These are phyloP conservation scores for Plagodis dolabraria DNA, from an alignment of 2,888 invertebrate species.

Conservation along the genomic window DNA sequence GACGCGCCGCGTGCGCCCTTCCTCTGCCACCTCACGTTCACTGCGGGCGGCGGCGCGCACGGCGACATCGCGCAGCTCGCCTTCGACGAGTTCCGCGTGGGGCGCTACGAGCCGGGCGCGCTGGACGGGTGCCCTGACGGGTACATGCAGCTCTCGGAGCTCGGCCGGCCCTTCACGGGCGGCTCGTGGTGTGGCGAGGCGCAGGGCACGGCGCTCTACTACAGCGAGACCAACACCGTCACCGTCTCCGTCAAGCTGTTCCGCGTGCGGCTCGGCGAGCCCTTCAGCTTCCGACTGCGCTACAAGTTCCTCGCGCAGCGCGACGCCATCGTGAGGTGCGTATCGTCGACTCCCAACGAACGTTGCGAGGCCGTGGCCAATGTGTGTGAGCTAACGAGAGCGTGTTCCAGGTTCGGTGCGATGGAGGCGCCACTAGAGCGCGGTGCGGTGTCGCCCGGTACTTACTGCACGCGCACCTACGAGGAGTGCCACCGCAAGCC, in stretches of 20 bases:
- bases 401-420: constrained; percentile 87
- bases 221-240: constrained; percentile 95
- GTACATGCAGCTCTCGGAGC: constrained; percentile 94
- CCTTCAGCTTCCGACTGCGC: constrained; percentile 92
- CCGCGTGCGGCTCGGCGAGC: constrained; percentile 88
- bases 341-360: background rate
- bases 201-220: constrained; percentile 92
- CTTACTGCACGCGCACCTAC: constrained; percentile 93
- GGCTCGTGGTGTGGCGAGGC: constrained; percentile 96
- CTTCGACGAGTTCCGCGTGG: constrained; percentile 95
- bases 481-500: constrained; percentile 94
- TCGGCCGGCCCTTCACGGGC: constrained; percentile 94
- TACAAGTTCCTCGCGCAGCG: constrained; percentile 93
- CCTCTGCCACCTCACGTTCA: constrained; percentile 95
- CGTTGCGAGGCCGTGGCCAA: too few species aligned
- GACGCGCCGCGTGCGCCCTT: constrained; percentile 92
- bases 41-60: constrained; percentile 94
- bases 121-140: constrained; percentile 93
- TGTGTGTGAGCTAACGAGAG: constrained; percentile 5
- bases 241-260: constrained; percentile 93
- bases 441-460: constrained; percentile 93
- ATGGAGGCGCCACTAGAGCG: constrained; percentile 91
- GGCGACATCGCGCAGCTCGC: constrained; percentile 95
- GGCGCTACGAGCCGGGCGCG: constrained; percentile 90
- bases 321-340: constrained; percentile 90